These are phyloP conservation scores for Catharus fuscescens DNA, from an alignment of 2,113 vertebrate species.

Conservation along the genomic window DNA sequence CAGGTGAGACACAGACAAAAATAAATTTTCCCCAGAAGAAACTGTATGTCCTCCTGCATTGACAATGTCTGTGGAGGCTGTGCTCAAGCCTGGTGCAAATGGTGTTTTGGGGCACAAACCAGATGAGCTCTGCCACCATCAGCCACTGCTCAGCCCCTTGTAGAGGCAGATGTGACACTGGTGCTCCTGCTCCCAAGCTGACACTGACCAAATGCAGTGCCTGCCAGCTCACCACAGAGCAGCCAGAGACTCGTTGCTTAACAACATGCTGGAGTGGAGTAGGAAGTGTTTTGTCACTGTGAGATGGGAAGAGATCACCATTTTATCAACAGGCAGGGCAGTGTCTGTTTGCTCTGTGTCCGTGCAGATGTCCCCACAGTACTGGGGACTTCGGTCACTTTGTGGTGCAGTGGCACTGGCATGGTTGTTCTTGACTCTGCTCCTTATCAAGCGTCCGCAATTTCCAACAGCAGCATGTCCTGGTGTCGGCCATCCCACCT, in stretches of 20 bases:
- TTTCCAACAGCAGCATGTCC: neutral
- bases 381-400: neutral
- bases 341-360: neutral
- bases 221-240: neutral
- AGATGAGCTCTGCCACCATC: fast-evolving
- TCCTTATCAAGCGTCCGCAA: neutral
- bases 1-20: fast-evolving
- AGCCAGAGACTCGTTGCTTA: constrained; percentile 25
- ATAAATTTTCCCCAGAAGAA: neutral
- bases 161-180: neutral
- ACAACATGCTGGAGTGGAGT: constrained; percentile 51
- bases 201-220: neutral
- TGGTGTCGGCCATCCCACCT: neutral
- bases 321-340: constrained; percentile 17
- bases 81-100: neutral
- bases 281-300: constrained; percentile 37
- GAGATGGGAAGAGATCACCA: constrained; percentile 53
- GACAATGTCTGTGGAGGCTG: fast-evolving
- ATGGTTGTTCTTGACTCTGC: neutral
- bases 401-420: neutral
- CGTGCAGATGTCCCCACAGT: neutral
- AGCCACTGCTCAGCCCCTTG: neutral
- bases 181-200: neutral
- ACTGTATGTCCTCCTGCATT: fast-evolving
- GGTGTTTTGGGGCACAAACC: neutral